Evolutionary conservation across 2,797 vertebrate species (phyloP).

Genomic region (Macroramphosus scolopax): DNA sequence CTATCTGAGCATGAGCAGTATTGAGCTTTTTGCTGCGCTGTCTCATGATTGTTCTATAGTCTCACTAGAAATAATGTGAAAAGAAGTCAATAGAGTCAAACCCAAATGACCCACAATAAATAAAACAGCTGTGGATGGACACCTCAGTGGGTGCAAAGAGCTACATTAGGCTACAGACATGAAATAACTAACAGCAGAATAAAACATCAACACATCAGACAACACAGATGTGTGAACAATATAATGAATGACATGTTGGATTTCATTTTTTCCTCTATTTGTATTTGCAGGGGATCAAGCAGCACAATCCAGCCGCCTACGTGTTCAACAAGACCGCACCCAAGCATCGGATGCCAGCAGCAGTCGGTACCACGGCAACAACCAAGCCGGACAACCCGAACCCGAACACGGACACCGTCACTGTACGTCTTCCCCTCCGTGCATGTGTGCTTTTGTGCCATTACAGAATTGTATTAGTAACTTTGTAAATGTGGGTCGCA

Average conservation of each 20-base stretch:
- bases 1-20: too few relatives aligned
- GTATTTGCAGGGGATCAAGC: conserved; percentile 83
- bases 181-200: too few relatives aligned
- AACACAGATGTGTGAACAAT: too few relatives aligned
- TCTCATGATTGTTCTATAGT: too few relatives aligned
- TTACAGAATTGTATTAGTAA: not conserved
- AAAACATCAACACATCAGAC: too few relatives aligned
- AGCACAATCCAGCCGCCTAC: conserved; percentile 86
- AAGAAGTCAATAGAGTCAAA: too few relatives aligned
- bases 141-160: too few relatives aligned
- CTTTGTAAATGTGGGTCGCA: not conserved
- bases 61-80: too few relatives aligned
- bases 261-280: not conserved
- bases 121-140: too few relatives aligned
- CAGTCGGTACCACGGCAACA: conserved; percentile 56
- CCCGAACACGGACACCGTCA: conserved; percentile 73
- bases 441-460: not conserved
- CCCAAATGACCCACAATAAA: too few relatives aligned
- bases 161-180: too few relatives aligned
- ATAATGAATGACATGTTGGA: not conserved
- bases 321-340: conserved; percentile 89
- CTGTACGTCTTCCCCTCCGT: conserved; percentile 39
- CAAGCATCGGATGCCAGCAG: conserved; percentile 81
- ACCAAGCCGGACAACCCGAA: conserved; percentile 77
- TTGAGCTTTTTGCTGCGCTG: too few relatives aligned